These are phyloP conservation scores for Pyrocephalus nanus DNA, from an alignment of 2,797 vertebrate species.

Conservation along the genomic window DNA sequence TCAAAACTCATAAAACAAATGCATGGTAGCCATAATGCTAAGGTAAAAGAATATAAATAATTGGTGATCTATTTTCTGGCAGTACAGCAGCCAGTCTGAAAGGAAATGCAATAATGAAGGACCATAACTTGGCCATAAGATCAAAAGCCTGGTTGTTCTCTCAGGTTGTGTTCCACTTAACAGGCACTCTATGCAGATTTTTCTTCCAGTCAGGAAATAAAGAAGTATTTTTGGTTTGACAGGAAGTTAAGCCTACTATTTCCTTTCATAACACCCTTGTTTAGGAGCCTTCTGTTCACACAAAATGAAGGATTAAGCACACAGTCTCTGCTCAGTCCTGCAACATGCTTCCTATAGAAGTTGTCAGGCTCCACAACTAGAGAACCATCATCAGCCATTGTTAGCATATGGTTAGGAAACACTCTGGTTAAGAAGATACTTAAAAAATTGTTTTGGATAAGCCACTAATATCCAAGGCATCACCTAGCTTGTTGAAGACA, in stretches of 20 bases:
- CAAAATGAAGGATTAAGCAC: not conserved
- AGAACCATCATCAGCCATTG: not conserved
- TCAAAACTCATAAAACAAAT: not conserved
- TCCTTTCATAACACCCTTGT: not conserved
- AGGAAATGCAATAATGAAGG: not conserved
- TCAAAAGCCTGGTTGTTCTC: not conserved
- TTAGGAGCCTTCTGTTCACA: not conserved
- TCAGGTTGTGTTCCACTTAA: not conserved
- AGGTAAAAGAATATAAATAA: not conserved
- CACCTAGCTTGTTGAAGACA: not conserved
- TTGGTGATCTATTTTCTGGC: not conserved
- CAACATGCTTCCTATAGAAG: not conserved
- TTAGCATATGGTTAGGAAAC: not conserved
- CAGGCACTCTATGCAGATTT: not conserved
- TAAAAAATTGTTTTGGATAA: not conserved
- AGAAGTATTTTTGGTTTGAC: not conserved
- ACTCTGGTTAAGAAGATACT: not conserved
- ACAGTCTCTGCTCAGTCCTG: not conserved
- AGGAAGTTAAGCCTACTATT: not conserved
- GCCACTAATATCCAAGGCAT: not conserved
- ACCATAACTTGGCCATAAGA: not conserved
- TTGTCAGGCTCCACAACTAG: not conserved
- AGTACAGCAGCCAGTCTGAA: not conserved
- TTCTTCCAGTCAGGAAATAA: not conserved
- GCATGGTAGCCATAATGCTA: not conserved